Base-by-base conservation (phyloP, 37 sponge, comb jelly and placozoan species). In the Beroe forskalii region DNA sequence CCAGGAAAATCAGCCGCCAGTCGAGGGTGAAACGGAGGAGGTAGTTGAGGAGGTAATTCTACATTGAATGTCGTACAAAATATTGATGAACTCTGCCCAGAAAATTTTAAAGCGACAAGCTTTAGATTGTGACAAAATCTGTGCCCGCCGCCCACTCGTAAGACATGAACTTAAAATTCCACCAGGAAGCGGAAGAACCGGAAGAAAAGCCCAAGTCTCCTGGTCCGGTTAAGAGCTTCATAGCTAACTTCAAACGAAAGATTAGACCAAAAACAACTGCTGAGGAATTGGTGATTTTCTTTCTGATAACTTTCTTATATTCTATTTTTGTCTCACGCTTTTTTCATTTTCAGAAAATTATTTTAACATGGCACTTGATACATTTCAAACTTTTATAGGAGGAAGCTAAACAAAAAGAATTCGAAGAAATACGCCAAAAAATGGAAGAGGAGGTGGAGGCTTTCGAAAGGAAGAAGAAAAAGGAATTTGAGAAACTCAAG, bases 401-500 rank as follows among this genome's bases (percentile, higher is more conserved):
- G 66, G 66, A 22, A 63, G 66, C 66, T 3, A 63, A 63, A 63
- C 25, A 63, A 27, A 3, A 23, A 24, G 66, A 63, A 27, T 63
- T 63, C 22, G 30, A 27, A 63, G 30, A 63, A n/a, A 63, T 63
- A 6, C 24, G 30, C 3, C 3, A 63, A n/a, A 3, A 63, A 27
- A 63, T 63, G 66, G 66, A 63, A 23, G 66, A 63, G 17, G 66
- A 63, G 17, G 30, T 63, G 28, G 28, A 27, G 27, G 30, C 24
- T 28, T 63, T 63, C 17, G 66, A 63, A 63, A 27, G 17, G 30
- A 63, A 63, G 66, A 63, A 63, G 27, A 63, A 63, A n/a, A 63
- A 63, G 30, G 66, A 63, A 27, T 63, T 63, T 63, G 66, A 63
- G 17, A 63, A 63, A 63, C 66, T 63, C 4, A 63, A 63, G 17